These are phyloP conservation scores for Leptogaster cylindrica DNA, from an alignment of 2,888 invertebrate genomes.

Conservation along the genomic window DNA sequence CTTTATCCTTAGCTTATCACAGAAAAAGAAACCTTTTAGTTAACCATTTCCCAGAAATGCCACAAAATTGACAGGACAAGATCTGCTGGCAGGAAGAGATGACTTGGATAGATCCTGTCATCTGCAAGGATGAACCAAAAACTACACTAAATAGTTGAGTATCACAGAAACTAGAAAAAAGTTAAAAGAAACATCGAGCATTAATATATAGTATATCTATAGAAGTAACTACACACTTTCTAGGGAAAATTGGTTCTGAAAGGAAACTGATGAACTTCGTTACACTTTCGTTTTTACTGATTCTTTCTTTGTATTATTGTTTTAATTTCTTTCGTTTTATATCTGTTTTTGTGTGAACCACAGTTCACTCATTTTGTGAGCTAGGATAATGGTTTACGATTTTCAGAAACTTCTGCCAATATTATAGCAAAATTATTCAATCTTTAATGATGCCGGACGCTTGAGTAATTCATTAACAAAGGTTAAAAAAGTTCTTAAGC, in stretches of 20 bases:
- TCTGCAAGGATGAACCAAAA: neutral
- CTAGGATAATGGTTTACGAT: conserved; percentile 24
- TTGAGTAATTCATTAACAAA: conserved; percentile 34
- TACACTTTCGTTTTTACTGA: conserved; percentile 31
- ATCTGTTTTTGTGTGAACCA: neutral
- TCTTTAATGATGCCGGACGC: conserved; percentile 37
- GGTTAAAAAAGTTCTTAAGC: conserved; percentile 42
- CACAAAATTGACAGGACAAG: neutral
- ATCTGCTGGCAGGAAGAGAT: neutral
- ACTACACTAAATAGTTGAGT: neutral
- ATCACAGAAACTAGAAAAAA: neutral
- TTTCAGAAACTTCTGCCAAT: no score
- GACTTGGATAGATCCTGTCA: neutral
- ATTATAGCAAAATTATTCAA: conserved; percentile 41
- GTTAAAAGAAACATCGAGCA: no score
- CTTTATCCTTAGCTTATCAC: neutral
- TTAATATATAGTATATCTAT: no score
- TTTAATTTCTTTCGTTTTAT: no score
- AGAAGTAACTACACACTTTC: conserved; percentile 4
- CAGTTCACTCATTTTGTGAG: conserved; percentile 19
- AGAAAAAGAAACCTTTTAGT: conserved; percentile 1
- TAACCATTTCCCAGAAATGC: neutral
- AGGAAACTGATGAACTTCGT: conserved; percentile 31
- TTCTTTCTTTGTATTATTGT: no score
- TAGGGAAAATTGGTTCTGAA: neutral